Evolutionary conservation across 2,888 invertebrate species (phyloP), one percentile per base, ranked within the genome.

Genomic region (Beris morrisii): DNA sequence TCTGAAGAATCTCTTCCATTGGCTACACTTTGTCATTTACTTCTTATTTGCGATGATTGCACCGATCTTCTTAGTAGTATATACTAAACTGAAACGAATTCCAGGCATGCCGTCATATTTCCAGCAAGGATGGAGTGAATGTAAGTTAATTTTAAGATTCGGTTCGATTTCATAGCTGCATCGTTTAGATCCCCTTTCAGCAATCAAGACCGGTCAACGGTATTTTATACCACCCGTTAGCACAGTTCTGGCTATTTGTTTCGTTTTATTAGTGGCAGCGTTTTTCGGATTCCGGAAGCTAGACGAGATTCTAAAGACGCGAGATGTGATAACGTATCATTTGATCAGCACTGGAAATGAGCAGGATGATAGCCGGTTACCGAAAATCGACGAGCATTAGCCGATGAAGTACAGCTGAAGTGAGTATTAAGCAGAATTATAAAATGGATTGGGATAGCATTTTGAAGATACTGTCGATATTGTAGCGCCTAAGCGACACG

Each of bases 61-160:
- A 31, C 75, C 80, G 4, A 69, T 78, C 9, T 69, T 75, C 32
- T 67, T 80, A 15, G 80, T 80, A 4, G 67, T 75, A 7, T 57
- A 77, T 13, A 80, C 80, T 0, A 71, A 75, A 7, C 73, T 76
- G 67, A 79, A 79, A 58, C 78, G 78, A 4, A 66, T 80, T 3
- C 76, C 75, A 0, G 80, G 80, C 53, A 79, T 79, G 77, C 80
- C 80, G 1, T 79, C 79, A 2, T 80, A 80, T 66, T 80, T 80
- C 65, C 74, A 75, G 55, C 79, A 80, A 67, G 80, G 78, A 5
- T 73, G 77, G 22, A 80, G 77, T 3, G 78, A 79, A 73, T 79
- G 76, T 76, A 72, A 72, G 74, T 73, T 45, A 13, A 6, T 48
- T n/a, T 11, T 50, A 11, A 32, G 7, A 31, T 43, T 44, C 6